Evolutionary conservation across 2,113 vertebrate genomes (phyloP).

Genomic region (Reinhardtius hippoglossoides): DNA sequence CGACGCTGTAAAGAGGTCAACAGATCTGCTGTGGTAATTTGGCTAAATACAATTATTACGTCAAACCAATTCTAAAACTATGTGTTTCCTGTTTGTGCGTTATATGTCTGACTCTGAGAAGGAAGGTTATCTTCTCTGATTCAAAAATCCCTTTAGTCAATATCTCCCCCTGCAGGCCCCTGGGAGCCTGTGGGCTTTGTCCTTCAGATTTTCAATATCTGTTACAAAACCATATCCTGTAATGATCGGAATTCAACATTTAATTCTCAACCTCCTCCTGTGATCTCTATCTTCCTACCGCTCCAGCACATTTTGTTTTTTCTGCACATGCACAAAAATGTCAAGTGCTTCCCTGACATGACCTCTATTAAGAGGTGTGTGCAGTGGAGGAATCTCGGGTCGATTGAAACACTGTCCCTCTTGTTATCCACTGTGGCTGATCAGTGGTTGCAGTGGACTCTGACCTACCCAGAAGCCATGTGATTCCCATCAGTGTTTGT

Average conservation of each 20-base stretch:
- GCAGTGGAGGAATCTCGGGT: not conserved
- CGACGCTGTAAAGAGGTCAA: too few relatives aligned
- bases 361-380: conserved; percentile 12
- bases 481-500: conserved; percentile 24
- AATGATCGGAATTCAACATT: not conserved
- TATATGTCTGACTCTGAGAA: too few relatives aligned
- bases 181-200: too few relatives aligned
- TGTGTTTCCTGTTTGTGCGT: too few relatives aligned
- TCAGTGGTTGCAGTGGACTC: conserved; percentile 59
- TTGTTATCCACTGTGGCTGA: conserved; percentile 32
- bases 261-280: not conserved
- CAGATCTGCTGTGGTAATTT: too few relatives aligned
- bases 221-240: not conserved
- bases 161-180: too few relatives aligned
- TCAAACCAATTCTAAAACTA: too few relatives aligned
- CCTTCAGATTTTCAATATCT: not conserved
- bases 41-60: too few relatives aligned
- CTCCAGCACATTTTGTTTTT: not conserved
- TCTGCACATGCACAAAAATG: not conserved
- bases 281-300: not conserved
- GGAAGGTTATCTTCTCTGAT: too few relatives aligned
- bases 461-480: conserved; percentile 61
- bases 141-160: too few relatives aligned
- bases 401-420: conserved; percentile 10
- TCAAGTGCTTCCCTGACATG: conserved; percentile 6